A percentile compares a stretch with the other conserved stretches of the same genome.
Evolutionary conservation across 2,888 invertebrate genomes (phyloP).

Genomic region (Drosophila neonasuta): DNA sequence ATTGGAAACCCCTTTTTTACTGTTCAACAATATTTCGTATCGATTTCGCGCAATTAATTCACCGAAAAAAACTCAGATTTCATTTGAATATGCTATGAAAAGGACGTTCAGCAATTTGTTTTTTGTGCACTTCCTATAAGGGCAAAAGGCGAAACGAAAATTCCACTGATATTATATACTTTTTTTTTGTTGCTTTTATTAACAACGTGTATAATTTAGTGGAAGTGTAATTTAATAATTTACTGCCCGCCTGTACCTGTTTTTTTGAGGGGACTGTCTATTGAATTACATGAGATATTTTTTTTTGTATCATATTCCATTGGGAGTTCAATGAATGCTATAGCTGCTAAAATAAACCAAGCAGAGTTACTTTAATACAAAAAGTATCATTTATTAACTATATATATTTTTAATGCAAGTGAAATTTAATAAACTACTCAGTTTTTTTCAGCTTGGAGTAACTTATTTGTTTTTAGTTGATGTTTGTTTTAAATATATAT

Average conservation of each 20-base stretch:
- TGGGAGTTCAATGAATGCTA: too few relatives aligned
- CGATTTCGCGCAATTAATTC: constrained; percentile 5
- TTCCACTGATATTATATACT: not conserved
- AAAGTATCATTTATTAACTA: too few relatives aligned
- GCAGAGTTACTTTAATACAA: too few relatives aligned
- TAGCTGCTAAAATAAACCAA: too few relatives aligned
- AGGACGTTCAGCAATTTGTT: not conserved
- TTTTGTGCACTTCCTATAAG: not conserved
- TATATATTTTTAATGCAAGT: too few relatives aligned
- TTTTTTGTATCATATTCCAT: not conserved
- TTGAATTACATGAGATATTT: not conserved
- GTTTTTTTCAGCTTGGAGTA: too few relatives aligned
- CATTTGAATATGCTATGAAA: not conserved
- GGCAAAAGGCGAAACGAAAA: not conserved
- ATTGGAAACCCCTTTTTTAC: not conserved
- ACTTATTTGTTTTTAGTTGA: too few relatives aligned
- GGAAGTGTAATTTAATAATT: not conserved
- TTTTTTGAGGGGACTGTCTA: not conserved
- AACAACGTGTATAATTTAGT: not conserved
- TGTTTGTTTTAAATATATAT: too few relatives aligned
- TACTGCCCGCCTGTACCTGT: not conserved
- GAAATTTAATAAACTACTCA: too few relatives aligned
- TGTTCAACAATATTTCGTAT: not conserved
- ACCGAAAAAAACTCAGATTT: not conserved
- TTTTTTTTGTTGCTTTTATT: not conserved